Evolutionary conservation across 2,113 vertebrate genomes (phyloP).

Genomic region (Scomber colias): DNA sequence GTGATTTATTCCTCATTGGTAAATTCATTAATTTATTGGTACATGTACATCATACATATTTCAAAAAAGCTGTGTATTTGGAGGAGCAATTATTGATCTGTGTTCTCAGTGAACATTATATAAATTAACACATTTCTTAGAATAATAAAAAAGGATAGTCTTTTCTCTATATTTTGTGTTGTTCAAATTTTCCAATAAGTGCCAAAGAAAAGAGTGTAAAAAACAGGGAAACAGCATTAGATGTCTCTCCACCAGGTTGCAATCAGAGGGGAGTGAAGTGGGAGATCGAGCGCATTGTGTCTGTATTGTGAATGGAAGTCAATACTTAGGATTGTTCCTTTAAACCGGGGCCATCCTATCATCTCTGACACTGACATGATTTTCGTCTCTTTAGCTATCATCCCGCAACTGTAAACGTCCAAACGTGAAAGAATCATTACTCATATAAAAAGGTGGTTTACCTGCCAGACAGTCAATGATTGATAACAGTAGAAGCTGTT

Average conservation of each 20-base stretch:
- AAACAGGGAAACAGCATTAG: constrained; percentile 8
- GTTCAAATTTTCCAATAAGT: not conserved
- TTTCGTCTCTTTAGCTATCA: constrained; percentile 53
- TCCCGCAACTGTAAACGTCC: constrained; percentile 68
- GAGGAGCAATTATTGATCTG: not conserved
- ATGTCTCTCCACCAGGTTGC: constrained; percentile 16
- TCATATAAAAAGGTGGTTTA: constrained; percentile 80
- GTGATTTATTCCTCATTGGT: too few species aligned
- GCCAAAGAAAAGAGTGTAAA: constrained; percentile 10
- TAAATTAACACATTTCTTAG: not conserved
- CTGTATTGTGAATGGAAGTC: constrained; percentile 66
- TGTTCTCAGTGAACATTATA: constrained; percentile 1
- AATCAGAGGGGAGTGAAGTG: constrained; percentile 27
- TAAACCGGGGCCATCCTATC: constrained; percentile 59
- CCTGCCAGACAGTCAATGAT: constrained; percentile 92
- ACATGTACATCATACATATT: not conserved
- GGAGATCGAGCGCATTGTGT: constrained; percentile 51
- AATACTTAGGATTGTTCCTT: constrained; percentile 66
- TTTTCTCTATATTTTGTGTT: constrained; percentile 21
- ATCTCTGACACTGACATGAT: constrained; percentile 63
- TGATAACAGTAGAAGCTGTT: constrained; percentile 90
- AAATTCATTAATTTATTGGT: not conserved
- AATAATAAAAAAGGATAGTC: not conserved
- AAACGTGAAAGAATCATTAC: constrained; percentile 72
- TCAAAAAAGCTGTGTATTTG: not conserved